These are phyloP conservation scores for Cisticola juncidis DNA, from an alignment of 2,113 vertebrate species.

Conservation along the genomic window DNA sequence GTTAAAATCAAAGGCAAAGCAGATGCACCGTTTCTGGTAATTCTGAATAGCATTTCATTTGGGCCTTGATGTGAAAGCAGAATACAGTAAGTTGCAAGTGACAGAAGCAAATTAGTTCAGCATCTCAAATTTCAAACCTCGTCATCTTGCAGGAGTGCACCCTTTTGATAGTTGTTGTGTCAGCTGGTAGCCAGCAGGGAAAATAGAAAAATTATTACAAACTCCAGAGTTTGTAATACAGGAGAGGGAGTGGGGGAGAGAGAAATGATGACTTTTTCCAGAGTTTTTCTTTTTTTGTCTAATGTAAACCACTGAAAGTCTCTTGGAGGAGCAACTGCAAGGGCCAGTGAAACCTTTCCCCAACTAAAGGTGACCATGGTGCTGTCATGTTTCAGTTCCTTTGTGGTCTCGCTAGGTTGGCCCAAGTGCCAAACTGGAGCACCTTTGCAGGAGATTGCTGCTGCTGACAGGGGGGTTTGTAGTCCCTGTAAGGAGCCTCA, in stretches of 20 bases:
- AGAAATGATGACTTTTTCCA: background rate
- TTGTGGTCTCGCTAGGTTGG: background rate
- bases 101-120: conserved; percentile 3
- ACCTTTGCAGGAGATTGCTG: background rate
- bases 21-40: background rate
- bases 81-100: background rate
- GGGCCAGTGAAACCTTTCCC: background rate
- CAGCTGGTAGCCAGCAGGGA: background rate
- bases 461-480: background rate
- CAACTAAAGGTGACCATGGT: background rate
- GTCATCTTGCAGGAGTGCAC: background rate
- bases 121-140: background rate
- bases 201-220: background rate
- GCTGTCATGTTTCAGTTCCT: background rate
- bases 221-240: background rate
- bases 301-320: background rate
- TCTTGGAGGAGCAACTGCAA: background rate
- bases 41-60: background rate
- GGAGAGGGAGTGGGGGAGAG: background rate
- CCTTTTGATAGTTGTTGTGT: background rate
- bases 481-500: background rate
- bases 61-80: background rate
- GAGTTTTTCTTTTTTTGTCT: background rate
- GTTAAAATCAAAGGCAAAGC: background rate
- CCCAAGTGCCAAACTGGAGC: background rate